Base-by-base conservation (phyloP, 2,113 vertebrate species). In the Nannospalax galili region DNA sequence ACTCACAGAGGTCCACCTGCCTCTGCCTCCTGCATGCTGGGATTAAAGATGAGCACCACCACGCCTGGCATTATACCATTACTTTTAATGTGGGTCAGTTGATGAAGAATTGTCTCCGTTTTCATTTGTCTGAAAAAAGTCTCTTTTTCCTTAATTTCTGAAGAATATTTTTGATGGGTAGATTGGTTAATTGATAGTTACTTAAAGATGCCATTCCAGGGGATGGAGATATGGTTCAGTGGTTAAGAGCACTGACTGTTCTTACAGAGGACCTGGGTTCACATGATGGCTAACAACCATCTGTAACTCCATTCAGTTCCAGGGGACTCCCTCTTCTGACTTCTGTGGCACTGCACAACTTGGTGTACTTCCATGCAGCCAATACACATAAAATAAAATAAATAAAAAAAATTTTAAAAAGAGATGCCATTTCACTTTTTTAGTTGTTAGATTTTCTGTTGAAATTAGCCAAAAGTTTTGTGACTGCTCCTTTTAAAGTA, bases 51-150 rank as follows among this genome's bases (percentile, higher is more conserved):
- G n/a, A 37, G 70, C 7, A 0, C 20, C n/a, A 17, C 19, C n/a
- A 37, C 24, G 19, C 70, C n/a, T 40, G 70, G n/a, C 8, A 22
- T 7, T 37, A 17, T 70, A 19, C 37, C 22, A 20, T 12, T 11
- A 48, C 30, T 58, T 88, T 92, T 91, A 82, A 45, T 92, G 16
- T 85, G 65, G 9, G n/a, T 90, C 65, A 92, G 40, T 42, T 93
- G 24, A 56, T 89, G 30, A 92, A 60, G 93, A 67, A 40, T 87
- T 19, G 0, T 87, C 37, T 95, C 10, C 5, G 8, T 87, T 92
- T 93, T 92, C 67, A 11, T 95, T 85, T 73, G 48, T 88, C 42
- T 94, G 75, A 86, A 90, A 74, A 52, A 75, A 19, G 56, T 88
- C 40, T 45, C 37, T 48, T 84, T 87, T 90, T 11, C 20, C 20